Evolutionary conservation across 2,888 invertebrate species (phyloP).

Genomic region (Cantharis rufa): DNA sequence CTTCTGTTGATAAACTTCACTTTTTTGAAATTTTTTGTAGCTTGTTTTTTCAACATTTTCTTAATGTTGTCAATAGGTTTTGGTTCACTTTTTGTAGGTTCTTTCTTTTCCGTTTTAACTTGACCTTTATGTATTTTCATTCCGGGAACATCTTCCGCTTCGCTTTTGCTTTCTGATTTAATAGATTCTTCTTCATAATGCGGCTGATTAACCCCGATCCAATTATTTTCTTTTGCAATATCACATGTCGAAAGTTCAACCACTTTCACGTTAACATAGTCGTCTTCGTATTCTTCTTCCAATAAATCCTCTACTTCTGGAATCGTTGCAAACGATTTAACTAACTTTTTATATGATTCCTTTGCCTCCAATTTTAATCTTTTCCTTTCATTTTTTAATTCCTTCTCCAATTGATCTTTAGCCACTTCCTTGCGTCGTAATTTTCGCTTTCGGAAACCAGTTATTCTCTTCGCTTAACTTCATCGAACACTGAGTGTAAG

Average conservation of each 20-base stretch:
- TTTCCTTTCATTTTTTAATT: conserved; percentile 76
- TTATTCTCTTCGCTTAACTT: conserved; percentile 66
- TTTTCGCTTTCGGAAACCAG: conserved; percentile 82
- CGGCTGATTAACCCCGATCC: conserved; percentile 72
- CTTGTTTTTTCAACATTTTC: conserved; percentile 70
- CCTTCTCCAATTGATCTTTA: conserved; percentile 70
- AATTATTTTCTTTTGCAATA: conserved; percentile 70
- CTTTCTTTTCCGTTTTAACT: conserved; percentile 43
- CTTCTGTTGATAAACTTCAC: conserved; percentile 77
- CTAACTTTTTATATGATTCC: conserved; percentile 74
- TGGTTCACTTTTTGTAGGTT: conserved; percentile 43
- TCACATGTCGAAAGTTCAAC: conserved; percentile 73
- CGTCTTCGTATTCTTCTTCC: conserved; percentile 74
- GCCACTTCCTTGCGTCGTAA: conserved; percentile 75
- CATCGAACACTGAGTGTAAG: conserved; percentile 63
- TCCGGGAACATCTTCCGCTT: conserved; percentile 54
- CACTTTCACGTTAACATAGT: conserved; percentile 78
- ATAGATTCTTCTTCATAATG: conserved; percentile 45
- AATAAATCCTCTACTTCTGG: conserved; percentile 72
- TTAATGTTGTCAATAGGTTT: conserved; percentile 71
- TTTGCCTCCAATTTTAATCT: conserved; percentile 74
- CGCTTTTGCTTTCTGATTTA: conserved; percentile 40
- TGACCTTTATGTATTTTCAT: conserved; percentile 55
- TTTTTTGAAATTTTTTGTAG: conserved; percentile 75
- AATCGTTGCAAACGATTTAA: conserved; percentile 71